Base-by-base conservation (phyloP, 1,140 invertebrate species). In the Dreissena polymorpha region DNA sequence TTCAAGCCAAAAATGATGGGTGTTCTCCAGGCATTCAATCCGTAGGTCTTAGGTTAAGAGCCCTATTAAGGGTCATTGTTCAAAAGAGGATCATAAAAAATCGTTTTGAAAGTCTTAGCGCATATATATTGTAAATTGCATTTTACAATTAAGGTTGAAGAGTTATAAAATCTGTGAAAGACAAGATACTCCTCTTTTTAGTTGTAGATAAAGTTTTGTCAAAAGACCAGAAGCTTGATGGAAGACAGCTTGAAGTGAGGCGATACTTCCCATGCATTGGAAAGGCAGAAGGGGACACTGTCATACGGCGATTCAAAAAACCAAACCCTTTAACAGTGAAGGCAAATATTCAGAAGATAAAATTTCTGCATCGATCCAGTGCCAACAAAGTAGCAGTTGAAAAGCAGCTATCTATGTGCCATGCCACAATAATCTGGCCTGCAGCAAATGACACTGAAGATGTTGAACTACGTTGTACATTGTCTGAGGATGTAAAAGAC, bases 221-320 rank as follows among this genome's bases (percentile, higher is more conserved):
- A 60, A 74, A 74, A 51, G 21, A 68, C 14, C 86, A 87, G 51
- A 76, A 51, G 21, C 21, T 87, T 14, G 69, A 76, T 64, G 67
- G 55, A 53, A 21, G n/a, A 2, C 10, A 10, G 5, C 29, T 87
- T 12, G 49, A 63, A 16, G 85, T 87, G 6, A 69, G 70, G 57
- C 49, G 51, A 18, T 87, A 39, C 67, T 27, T 77, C 21, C 77
- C 78, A 60, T 85, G 85, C 23, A 77, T 87, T 29, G 86, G 81
- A 6, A 29, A 27, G 13, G 73, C 78, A 21, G 86, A 85, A 39
- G 86, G 86, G 23, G 77, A 71, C 6, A 12, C 8, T 2, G 49
- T 18, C 0, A 53, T 70, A 16, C 25, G 67, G 70, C 21, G 25
- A 10, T 74, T 85, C 21, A 10, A n/a, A 12, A 25, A 60, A 23